Percentiles rank a stretch among this genome's conserved stretches.
Evolutionary conservation across 2,113 vertebrate species (phyloP).

Genomic region (Montifringilla adamsi): DNA sequence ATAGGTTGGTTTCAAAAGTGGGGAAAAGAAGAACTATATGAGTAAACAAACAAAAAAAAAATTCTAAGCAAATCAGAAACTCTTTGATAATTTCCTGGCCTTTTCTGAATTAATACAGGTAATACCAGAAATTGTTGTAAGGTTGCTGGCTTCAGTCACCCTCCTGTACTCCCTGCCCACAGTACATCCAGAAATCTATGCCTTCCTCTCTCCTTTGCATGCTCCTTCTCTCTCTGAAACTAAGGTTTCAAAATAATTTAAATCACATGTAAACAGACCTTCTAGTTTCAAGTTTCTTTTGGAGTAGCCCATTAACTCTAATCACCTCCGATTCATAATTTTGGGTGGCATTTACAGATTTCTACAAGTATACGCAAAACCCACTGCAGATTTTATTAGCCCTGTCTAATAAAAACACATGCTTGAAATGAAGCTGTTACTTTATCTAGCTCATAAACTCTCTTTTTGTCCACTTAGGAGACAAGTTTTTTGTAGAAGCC

Average conservation of each 20-base stretch:
- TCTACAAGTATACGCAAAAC: conserved; percentile 42
- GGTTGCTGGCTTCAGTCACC: background rate
- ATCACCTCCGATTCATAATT: conserved; percentile 42
- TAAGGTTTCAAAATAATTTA: conserved; percentile 51
- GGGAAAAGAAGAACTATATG: background rate
- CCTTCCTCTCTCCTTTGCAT: background rate
- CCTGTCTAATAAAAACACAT: conserved; percentile 59
- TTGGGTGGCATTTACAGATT: conserved; percentile 46
- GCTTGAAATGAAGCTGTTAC: conserved; percentile 42
- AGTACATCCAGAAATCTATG: background rate
- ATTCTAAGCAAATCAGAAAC: background rate
- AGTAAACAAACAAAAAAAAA: background rate
- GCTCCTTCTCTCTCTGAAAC: background rate
- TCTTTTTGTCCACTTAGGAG: conserved; percentile 15
- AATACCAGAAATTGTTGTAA: background rate
- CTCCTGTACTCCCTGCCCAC: background rate
- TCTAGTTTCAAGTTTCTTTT: conserved; percentile 36
- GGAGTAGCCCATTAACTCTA: conserved; percentile 9
- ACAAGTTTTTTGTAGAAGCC: conserved; percentile 22
- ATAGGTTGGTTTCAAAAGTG: background rate
- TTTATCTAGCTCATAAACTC: conserved; percentile 46
- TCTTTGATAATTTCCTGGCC: background rate
- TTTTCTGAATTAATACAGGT: background rate
- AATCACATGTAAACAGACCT: conserved; percentile 24
- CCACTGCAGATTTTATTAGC: conserved; percentile 65